Base-by-base conservation (phyloP, 2,888 invertebrate species). In the Scaptomyza flava region DNA sequence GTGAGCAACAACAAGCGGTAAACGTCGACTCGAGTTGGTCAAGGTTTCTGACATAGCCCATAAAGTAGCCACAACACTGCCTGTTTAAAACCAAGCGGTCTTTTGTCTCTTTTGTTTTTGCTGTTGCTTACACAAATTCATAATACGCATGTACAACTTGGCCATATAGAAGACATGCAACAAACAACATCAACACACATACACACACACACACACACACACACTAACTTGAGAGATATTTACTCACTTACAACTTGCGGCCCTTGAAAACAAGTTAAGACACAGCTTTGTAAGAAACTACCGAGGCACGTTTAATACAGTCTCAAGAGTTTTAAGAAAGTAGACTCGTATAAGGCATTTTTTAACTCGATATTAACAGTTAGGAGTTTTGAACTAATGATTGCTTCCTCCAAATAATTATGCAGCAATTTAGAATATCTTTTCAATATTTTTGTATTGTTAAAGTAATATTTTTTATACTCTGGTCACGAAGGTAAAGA, bases 1-100 rank as follows among this genome's bases (percentile, higher is more conserved):
- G 80, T 68, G 65, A 68, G 61, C 36, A 36, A 7, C 36, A 38
- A 62, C 38, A 48, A 72, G 65, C 67, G 79, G 68, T 57, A 65
- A 71, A 66, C 66, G 62, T 43, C 63, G 58, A 60, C 58, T 81
- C 27, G 79, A 89, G 84, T 87, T 84, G 87, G 89, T 84, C 84
- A 84, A 84, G 84, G 84, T 87, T 84, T 73, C 64, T 54, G 62
- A 51, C 53, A 64, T 71, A 75, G 85, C 68, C 72, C 69, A 75
- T 68, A 75, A 75, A 77, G 74, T 75, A 75, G 78, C 73, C 68
- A 23, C 68, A 52, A 54, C 63, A 56, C 62, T 53, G 38, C 52
- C 50, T 58, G 72, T 4, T 56, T 60, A 48, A 59, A 65, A 76
- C 60, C 53, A 51, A 71, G 72, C 68, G 56, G 70, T 78, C 60